These are phyloP conservation scores for Prorops nasuta DNA, from an alignment of 1,140 invertebrate genomes.

Conservation along the genomic window DNA sequence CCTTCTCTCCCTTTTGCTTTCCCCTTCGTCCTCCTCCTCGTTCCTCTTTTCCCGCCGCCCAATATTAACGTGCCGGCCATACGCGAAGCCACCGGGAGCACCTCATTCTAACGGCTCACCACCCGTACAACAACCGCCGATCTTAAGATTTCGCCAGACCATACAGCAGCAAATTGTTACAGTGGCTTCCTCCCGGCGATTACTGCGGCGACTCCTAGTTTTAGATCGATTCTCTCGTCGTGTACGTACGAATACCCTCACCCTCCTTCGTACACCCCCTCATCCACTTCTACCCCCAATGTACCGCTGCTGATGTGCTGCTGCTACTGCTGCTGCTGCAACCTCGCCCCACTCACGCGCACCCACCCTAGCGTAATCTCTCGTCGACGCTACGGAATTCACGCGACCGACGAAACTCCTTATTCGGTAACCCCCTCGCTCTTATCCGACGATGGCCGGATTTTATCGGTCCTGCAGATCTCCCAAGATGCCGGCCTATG, in stretches of 20 bases:
- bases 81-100: too few relatives aligned
- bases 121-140: too few relatives aligned
- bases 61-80: not conserved
- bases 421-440: too few relatives aligned
- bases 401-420: too few relatives aligned
- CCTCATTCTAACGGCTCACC: too few relatives aligned
- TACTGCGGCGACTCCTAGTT: conserved; percentile 56
- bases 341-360: conserved; percentile 30
- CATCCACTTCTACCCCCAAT: conserved; percentile 18
- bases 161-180: conserved; percentile 45
- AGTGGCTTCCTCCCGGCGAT: conserved; percentile 48
- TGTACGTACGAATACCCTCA: conserved; percentile 37
- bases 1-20: conserved; percentile 5
- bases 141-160: too few relatives aligned
- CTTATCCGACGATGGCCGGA: too few relatives aligned
- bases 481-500: too few relatives aligned
- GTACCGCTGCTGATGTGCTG: conserved; percentile 9
- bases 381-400: too few relatives aligned
- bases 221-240: conserved; percentile 54
- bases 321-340: conserved; percentile 1
- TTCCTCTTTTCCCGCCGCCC: not conserved
- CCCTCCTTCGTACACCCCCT: conserved; percentile 25
- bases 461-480: too few relatives aligned
- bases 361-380: conserved; percentile 1
- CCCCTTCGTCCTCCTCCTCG: not conserved